Evolutionary conservation across 2,113 vertebrate genomes (phyloP).

Genomic region (Clarias magur): DNA sequence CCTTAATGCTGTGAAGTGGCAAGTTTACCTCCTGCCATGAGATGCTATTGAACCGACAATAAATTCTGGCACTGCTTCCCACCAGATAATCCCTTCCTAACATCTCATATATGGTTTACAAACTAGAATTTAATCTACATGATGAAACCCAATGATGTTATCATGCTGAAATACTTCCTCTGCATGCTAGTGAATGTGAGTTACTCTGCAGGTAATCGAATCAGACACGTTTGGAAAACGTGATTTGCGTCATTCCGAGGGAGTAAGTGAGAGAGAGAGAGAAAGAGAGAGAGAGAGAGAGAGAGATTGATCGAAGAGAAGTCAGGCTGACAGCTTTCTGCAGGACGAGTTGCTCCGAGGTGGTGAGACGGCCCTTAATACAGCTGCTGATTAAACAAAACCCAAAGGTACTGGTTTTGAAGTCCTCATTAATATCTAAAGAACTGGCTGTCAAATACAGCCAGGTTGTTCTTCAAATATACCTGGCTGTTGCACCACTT

Average conservation of each 20-base stretch:
- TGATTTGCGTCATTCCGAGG: slow-evolving; percentile 26
- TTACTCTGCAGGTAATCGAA: slow-evolving; percentile 29
- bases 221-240: slow-evolving; percentile 39
- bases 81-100: background rate
- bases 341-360: background rate
- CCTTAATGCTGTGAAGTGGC: background rate
- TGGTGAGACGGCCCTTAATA: slow-evolving; percentile 8
- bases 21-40: background rate
- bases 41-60: background rate
- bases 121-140: slow-evolving; percentile 18
- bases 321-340: slow-evolving; percentile 19
- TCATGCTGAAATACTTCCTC: slow-evolving; percentile 21
- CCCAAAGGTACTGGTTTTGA: slow-evolving; percentile 34
- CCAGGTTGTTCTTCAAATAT: slow-evolving; percentile 12
- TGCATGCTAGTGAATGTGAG: slow-evolving; percentile 1
- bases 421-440: slow-evolving; percentile 46
- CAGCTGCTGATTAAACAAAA: slow-evolving; percentile 31
- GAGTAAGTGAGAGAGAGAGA: background rate
- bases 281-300: background rate
- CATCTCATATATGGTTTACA: background rate
- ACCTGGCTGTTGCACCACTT: background rate
- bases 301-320: slow-evolving; percentile 22
- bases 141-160: slow-evolving; percentile 33
- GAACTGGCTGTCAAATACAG: slow-evolving; percentile 9
- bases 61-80: background rate